Evolutionary conservation across 2,113 vertebrate species (phyloP).

Genomic region (Tetrax tetrax): DNA sequence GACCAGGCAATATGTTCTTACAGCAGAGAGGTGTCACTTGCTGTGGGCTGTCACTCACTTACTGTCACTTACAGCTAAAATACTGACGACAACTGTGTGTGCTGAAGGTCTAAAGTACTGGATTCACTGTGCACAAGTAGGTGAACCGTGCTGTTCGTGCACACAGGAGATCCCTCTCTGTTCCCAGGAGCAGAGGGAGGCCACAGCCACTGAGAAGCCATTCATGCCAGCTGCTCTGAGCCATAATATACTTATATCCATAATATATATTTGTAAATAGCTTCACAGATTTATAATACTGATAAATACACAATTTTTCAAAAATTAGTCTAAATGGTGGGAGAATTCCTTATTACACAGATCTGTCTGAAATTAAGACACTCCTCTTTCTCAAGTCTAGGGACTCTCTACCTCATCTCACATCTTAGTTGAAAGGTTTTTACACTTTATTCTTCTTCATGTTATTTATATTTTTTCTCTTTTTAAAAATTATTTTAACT

Average conservation of each 20-base stretch:
- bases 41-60: rapidly evolving
- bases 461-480: background rate
- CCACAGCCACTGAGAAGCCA: background rate
- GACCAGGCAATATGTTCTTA: rapidly evolving
- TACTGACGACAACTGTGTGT: rapidly evolving
- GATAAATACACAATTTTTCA: background rate
- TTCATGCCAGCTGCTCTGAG: background rate
- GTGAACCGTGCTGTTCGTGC: background rate
- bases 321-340: background rate
- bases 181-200: background rate
- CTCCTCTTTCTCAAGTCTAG: background rate
- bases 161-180: rapidly evolving
- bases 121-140: rapidly evolving
- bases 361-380: background rate
- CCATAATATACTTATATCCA: too few relatives aligned
- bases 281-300: background rate
- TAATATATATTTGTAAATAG: background rate
- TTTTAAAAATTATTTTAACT: background rate
- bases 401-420: background rate
- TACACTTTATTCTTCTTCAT: background rate
- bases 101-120: background rate
- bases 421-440: background rate
- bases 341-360: background rate
- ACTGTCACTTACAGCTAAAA: background rate
- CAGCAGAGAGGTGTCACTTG: background rate